A percentile compares a stretch with the other conserved stretches of the same genome.
Conservation (phyloP, 1,140 invertebrate genomes). For the Pteromalus puparum region DNA sequence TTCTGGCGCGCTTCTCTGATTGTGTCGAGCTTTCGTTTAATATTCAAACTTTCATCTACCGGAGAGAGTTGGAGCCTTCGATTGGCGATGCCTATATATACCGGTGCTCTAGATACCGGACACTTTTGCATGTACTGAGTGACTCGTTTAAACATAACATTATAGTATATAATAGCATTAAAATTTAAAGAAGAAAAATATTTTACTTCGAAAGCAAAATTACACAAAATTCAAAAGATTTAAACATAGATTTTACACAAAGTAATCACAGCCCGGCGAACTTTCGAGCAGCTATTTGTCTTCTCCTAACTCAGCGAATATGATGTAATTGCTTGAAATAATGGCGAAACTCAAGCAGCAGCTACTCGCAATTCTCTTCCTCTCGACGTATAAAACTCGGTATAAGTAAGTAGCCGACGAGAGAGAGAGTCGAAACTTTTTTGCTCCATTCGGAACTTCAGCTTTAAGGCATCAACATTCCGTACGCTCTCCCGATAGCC, state of each 20-base stretch:
- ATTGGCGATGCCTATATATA: background rate
- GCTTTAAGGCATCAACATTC: background rate
- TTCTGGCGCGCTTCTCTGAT: background rate
- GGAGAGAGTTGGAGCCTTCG: background rate
- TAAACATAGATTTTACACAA: background rate
- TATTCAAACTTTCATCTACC: background rate
- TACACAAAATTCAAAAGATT: background rate
- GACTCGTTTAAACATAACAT: too few species aligned
- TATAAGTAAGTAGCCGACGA: background rate
- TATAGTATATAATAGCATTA: too few species aligned
- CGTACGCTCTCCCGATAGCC: background rate
- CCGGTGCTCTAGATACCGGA: too few species aligned
- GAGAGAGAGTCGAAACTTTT: background rate
- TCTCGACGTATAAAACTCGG: background rate
- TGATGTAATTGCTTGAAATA: conserved; percentile 1
- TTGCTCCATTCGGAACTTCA: background rate
- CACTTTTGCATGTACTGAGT: too few species aligned
- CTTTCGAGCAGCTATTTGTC: background rate
- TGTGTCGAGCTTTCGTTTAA: background rate
- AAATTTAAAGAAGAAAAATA: too few species aligned
- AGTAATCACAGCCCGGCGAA: background rate
- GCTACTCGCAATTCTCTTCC: background rate
- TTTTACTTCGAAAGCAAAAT: background rate
- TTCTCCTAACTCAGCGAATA: background rate
- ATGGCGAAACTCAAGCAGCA: background rate